phyloP scores from a whole-genome alignment of 2,888 invertebrate genomes.

The Pseudococcus jackbeardsleyi region DNA sequence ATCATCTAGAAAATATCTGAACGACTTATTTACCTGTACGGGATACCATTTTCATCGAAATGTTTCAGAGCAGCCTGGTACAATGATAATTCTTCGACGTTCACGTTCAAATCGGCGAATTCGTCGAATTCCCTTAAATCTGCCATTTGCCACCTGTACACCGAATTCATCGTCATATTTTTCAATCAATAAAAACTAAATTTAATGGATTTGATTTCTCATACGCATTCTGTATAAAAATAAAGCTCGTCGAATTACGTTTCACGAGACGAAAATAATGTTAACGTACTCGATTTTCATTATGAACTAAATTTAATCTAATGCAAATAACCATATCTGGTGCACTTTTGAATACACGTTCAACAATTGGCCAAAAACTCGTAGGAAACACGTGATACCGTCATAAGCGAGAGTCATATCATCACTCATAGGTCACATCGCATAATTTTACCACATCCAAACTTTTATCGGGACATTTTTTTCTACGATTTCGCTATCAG shows the following conservation, averaged over 20 bases:
- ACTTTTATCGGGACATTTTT: background rate
- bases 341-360: background rate
- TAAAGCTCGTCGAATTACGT: too few species aligned
- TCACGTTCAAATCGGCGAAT: conserved; percentile 81
- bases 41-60: conserved; percentile 76
- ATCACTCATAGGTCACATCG: too few species aligned
- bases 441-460: background rate
- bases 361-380: conserved; percentile 7
- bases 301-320: background rate
- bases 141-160: conserved; percentile 77
- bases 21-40: conserved; percentile 67
- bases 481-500: background rate
- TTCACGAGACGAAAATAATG: background rate
- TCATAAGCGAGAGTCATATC: background rate
- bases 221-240: too few species aligned
- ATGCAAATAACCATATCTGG: conserved; percentile 25
- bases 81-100: conserved; percentile 84
- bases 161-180: background rate
- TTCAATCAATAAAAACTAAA: background rate
- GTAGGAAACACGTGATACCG: background rate
- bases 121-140: conserved; percentile 92
- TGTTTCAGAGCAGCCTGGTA: conserved; percentile 89
- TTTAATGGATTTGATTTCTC: too few species aligned
- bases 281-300: background rate
- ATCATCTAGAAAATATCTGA: too few species aligned